Percentiles rank a stretch among this genome's conserved stretches.
These are phyloP conservation scores for Delichon dasypus DNA, from an alignment of 2,797 vertebrate genomes.

Conservation along the genomic window DNA sequence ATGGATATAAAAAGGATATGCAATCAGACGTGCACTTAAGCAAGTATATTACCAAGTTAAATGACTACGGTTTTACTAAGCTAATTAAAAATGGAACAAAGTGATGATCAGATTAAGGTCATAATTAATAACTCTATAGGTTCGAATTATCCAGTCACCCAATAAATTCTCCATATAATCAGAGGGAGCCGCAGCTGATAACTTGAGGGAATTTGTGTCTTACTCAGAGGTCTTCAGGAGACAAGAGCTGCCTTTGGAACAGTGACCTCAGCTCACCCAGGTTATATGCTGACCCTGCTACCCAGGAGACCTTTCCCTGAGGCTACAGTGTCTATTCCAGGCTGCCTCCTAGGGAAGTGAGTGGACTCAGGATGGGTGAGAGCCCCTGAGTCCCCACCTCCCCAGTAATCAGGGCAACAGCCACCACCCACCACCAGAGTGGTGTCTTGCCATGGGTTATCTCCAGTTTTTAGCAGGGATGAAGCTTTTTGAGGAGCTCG, in stretches of 20 bases:
- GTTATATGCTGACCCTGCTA: fast-evolving
- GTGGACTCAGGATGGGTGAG: neutral
- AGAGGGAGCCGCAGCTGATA: neutral
- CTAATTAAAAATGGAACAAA: slow-evolving; percentile 68
- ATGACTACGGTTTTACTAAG: slow-evolving; percentile 49
- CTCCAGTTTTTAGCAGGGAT: neutral
- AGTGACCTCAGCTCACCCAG: neutral
- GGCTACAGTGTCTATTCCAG: neutral
- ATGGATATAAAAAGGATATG: slow-evolving; percentile 39
- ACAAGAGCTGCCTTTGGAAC: neutral
- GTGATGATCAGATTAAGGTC: slow-evolving; percentile 60
- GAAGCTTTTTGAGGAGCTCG: neutral
- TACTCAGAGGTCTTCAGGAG: neutral
- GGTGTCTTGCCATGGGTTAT: neutral
- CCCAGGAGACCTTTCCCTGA: neutral
- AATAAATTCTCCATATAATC: slow-evolving; percentile 27
- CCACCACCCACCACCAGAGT: neutral
- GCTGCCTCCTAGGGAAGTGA: neutral
- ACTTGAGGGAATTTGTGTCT: neutral
- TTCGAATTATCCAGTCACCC: slow-evolving; percentile 44
- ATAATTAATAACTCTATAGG: slow-evolving; percentile 61
- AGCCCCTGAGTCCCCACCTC: neutral
- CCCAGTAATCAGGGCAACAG: neutral
- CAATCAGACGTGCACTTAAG: slow-evolving; percentile 43
- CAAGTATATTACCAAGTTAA: slow-evolving; percentile 41